phyloP scores from a whole-genome alignment of 2,113 vertebrate genomes.

The Heterotis niloticus region DNA sequence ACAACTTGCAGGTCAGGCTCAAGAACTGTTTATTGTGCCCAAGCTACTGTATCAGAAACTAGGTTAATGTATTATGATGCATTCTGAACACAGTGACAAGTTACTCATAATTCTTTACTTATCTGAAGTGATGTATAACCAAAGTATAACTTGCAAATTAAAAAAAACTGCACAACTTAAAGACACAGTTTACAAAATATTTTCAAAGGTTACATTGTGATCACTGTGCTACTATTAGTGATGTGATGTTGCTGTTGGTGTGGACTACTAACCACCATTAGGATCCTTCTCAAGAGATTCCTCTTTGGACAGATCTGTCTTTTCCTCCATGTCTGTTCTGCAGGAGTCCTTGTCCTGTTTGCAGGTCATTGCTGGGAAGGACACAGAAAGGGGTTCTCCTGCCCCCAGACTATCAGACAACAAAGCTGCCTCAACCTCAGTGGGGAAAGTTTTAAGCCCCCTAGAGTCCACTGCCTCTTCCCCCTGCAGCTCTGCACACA shows the following conservation, averaged over 20 bases:
- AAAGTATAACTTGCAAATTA: no score
- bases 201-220: no score
- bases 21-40: neutral
- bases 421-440: conserved; percentile 17
- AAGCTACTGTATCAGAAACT: no score
- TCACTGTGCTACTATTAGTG: no score
- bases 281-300: conserved; percentile 61
- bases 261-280: conserved; percentile 64
- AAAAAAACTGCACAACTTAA: no score
- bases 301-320: conserved; percentile 74
- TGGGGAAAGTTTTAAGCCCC: conserved; percentile 28
- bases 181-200: no score
- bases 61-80: neutral
- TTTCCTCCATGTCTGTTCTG: conserved; percentile 55
- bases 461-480: conserved; percentile 33
- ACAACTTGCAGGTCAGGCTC: neutral
- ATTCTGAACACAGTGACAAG: no score
- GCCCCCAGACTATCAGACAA: conserved; percentile 26
- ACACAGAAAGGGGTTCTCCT: conserved; percentile 30
- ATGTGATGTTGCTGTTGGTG: no score
- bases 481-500: conserved; percentile 17
- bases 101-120: no score
- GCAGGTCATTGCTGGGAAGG: conserved; percentile 11
- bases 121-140: no score
- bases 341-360: conserved; percentile 19